phyloP scores from a whole-genome alignment of 2,113 vertebrate species.

The Balaeniceps rex region DNA sequence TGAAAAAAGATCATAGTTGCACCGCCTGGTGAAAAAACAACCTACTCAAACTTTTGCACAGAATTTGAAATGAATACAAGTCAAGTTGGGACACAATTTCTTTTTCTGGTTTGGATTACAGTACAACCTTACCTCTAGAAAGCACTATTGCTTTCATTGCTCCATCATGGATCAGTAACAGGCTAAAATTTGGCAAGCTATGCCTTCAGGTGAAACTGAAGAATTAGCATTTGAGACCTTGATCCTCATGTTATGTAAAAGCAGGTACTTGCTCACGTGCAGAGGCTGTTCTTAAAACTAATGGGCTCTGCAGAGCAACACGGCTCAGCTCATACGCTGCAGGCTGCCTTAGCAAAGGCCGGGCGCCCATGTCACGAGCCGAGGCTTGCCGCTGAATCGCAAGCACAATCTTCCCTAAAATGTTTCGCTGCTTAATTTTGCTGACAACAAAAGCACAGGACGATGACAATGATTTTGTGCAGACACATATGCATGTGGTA shows the following conservation, averaged over 20 bases:
- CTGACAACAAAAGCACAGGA: not conserved
- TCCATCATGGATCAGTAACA: not conserved
- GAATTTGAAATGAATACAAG: not conserved
- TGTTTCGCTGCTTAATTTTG: not conserved
- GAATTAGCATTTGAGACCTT: not conserved
- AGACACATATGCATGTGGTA: not conserved
- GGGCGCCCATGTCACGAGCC: not conserved
- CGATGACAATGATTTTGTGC: not conserved
- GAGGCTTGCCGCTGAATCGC: not conserved
- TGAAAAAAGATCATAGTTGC: not conserved
- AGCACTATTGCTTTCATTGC: not conserved
- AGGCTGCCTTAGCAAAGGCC: not conserved
- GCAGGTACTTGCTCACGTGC: not conserved
- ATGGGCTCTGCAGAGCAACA: not conserved
- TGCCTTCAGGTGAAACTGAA: not conserved
- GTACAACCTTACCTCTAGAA: not conserved
- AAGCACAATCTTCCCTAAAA: not conserved
- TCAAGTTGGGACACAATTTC: not conserved
- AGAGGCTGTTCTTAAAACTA: not conserved
- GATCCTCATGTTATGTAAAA: not conserved
- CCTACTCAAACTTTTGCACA: not conserved
- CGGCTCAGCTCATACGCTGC: fast-evolving
- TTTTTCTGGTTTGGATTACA: not conserved
- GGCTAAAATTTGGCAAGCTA: not conserved
- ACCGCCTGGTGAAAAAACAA: not conserved